Conservation (phyloP, 2,797 vertebrate genomes). For the Pelobates cultripes region DNA sequence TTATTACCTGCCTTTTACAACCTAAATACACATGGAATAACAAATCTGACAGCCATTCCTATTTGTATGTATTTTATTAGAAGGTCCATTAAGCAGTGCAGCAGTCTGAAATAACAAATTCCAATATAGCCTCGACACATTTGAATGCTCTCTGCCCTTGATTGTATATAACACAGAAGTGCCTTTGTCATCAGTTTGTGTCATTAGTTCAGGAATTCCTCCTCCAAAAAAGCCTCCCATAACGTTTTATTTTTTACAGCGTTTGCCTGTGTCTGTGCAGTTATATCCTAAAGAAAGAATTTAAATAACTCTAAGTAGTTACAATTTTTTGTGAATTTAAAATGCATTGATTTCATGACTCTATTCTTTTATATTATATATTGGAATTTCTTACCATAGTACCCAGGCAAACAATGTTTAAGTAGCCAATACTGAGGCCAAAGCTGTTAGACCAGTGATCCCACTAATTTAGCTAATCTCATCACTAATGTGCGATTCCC, state of each 20-base stretch:
- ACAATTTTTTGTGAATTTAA: no score
- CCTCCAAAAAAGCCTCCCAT: neutral
- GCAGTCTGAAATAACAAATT: slow-evolving; percentile 29
- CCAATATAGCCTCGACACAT: slow-evolving; percentile 17
- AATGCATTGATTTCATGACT: no score
- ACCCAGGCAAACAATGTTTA: no score
- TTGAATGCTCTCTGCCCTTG: slow-evolving; percentile 22
- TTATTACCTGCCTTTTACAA: neutral
- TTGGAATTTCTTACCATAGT: no score
- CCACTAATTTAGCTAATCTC: no score
- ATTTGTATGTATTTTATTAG: slow-evolving; percentile 32
- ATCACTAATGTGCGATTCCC: no score
- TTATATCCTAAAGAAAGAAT: no score
- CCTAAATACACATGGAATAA: slow-evolving; percentile 42
- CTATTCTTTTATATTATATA: no score
- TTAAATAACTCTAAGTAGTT: no score
- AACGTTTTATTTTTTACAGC: neutral
- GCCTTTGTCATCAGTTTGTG: slow-evolving; percentile 19
- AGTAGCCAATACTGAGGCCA: no score
- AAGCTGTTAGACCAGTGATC: no score
- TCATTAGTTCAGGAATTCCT: slow-evolving; percentile 6
- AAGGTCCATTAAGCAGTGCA: slow-evolving; percentile 40
- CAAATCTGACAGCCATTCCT: slow-evolving; percentile 27
- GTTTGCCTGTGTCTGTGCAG: no score
- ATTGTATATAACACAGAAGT: slow-evolving; percentile 12